Percentiles rank a stretch among this genome's conserved stretches.
Evolutionary conservation across 2,888 invertebrate genomes (phyloP).

Genomic region (Zhengitettix transpicula): DNA sequence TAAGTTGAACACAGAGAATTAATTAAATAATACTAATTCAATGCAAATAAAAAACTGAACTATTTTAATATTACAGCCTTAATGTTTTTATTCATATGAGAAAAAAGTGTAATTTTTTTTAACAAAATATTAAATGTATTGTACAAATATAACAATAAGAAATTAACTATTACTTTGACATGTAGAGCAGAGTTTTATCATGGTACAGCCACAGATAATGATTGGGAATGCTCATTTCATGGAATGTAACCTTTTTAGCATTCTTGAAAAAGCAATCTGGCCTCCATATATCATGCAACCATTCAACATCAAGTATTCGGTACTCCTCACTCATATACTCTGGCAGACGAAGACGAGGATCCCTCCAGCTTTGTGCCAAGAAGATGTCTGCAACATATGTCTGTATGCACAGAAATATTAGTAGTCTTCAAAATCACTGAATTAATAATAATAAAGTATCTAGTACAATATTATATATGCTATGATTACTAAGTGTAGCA

Average conservation of each 20-base stretch:
- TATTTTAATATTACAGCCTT: background rate
- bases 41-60: background rate
- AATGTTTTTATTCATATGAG: background rate
- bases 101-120: background rate
- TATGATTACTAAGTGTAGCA: no score
- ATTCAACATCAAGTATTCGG: slow-evolving; percentile 73
- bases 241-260: slow-evolving; percentile 81
- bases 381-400: slow-evolving; percentile 88
- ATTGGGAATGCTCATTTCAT: slow-evolving; percentile 88
- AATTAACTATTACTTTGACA: slow-evolving; percentile 59
- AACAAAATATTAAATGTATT: background rate
- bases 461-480: no score
- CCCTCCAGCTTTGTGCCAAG: slow-evolving; percentile 83
- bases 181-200: slow-evolving; percentile 79
- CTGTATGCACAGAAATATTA: slow-evolving; percentile 30
- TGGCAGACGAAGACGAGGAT: slow-evolving; percentile 73
- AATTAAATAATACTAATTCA: no score
- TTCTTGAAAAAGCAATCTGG: slow-evolving; percentile 90
- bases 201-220: slow-evolving; percentile 85
- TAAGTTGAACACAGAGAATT: no score
- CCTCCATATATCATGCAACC: slow-evolving; percentile 81
- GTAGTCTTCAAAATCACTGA: no score
- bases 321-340: slow-evolving; percentile 89
- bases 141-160: background rate
- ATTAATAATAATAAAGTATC: no score